Base-by-base conservation (phyloP, 2,888 invertebrate species). In the Drosophila longiperda region DNA sequence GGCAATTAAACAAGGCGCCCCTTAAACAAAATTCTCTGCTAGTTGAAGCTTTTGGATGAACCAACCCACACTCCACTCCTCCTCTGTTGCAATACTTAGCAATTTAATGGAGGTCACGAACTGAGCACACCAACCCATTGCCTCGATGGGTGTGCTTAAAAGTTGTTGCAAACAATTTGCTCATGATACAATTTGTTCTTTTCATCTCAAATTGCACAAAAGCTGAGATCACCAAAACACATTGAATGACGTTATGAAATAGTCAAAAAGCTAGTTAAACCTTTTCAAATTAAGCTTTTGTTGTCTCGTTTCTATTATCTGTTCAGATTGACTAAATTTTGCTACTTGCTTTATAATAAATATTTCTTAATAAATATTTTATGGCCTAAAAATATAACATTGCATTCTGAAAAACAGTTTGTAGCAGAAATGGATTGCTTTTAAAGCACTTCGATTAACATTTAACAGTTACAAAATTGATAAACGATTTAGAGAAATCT, bases 91-190 rank as follows among this genome's bases (percentile, higher is more conserved):
- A 34, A n/a, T 20, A 59, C 48, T 52, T 54, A 61, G 52, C 59
- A 78, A 72, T 80, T 80, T 76, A 66, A 66, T 76, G 65, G 80
- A 78, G 80, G 73, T 78, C 78, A 80, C 76, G 80, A 78, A 76
- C 78, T 45, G 29, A 48, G 36, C 17, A 26, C 48, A 52, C 50
- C 33, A 64, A 64, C 62, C 49, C 52, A 61, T 49, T 36, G 55
- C 63, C 48, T 36, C 80, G 66, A 33, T 67, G 77, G 80, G 80
- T 76, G 78, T 79, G 75, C 73, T 72, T 7, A n/a, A 23, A 73
- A 72, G 60, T 38, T 50, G 66, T 53, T 60, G 76, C 55, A 52
- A 73, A 73, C 78, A 74, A 67, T 73, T 73, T 50, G 73, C 48
- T 61, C 57, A 66, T 26, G 29, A 74, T 52, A 73, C 63, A 80